phyloP scores from a whole-genome alignment of 2,113 vertebrate genomes.

The Brachyistius frenatus region DNA sequence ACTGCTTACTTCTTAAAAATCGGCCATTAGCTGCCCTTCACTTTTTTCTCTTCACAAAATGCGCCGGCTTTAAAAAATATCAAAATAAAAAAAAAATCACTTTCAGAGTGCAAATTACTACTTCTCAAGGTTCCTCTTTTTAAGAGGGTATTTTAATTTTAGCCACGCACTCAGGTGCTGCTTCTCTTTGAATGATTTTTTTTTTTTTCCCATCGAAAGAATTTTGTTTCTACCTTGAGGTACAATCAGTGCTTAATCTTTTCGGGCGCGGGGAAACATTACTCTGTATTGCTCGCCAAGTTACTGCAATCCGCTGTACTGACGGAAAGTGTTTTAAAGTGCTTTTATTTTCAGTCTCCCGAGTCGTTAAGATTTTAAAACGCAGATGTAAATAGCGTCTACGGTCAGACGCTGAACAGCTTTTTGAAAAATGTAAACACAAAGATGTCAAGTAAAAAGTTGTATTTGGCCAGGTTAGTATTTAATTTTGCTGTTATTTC shows the following conservation, averaged over 20 bases:
- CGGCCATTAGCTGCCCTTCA: conserved; percentile 62
- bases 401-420: neutral
- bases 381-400: conserved; percentile 18
- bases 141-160: conserved; percentile 66
- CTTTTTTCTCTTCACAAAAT: conserved; percentile 52
- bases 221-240: conserved; percentile 61
- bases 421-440: neutral
- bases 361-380: conserved; percentile 15
- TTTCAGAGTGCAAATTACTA: conserved; percentile 61
- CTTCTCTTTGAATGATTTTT: conserved; percentile 62
- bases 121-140: conserved; percentile 73
- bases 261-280: conserved; percentile 45
- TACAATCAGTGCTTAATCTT: conserved; percentile 61
- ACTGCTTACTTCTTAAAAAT: conserved; percentile 51
- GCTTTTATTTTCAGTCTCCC: conserved; percentile 61
- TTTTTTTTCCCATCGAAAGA: conserved; percentile 50
- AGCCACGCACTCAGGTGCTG: conserved; percentile 55
- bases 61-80: neutral
- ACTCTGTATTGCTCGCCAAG: conserved; percentile 37
- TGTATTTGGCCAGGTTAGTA: neutral
- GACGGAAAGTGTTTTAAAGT: conserved; percentile 55
- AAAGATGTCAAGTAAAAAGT: conserved; percentile 9
- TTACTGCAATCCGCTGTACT: conserved; percentile 22
- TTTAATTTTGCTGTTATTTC: conserved; percentile 1
- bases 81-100: conserved; percentile 25